These are phyloP conservation scores for Rachycentron canadum DNA, from an alignment of 2,797 vertebrate species.

Conservation along the genomic window DNA sequence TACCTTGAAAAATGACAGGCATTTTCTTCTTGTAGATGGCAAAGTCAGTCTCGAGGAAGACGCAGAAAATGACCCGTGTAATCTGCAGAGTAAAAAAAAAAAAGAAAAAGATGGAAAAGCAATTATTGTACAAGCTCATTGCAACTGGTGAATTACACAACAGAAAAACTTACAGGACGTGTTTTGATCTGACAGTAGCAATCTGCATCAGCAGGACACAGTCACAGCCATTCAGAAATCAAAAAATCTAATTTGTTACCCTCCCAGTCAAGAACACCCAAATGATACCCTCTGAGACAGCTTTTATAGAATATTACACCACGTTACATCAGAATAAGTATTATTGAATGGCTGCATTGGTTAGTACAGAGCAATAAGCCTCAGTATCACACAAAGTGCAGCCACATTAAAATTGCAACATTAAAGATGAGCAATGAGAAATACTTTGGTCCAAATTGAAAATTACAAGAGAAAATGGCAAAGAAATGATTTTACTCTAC, in stretches of 20 bases:
- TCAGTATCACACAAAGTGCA: conserved; percentile 45
- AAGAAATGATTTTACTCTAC: conserved; percentile 22
- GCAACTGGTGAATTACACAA: conserved; percentile 30
- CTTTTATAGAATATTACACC: conserved; percentile 59
- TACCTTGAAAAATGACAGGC: conserved; percentile 93
- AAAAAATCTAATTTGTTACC: conserved; percentile 64
- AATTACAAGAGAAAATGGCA: conserved; percentile 33
- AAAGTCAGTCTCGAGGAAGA: conserved; percentile 97
- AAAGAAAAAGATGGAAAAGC: conserved; percentile 46
- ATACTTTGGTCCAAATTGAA: conserved; percentile 25
- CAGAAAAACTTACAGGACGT: conserved; percentile 42
- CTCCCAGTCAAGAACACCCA: conserved; percentile 60
- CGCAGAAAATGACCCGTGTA: conserved; percentile 97
- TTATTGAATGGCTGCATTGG: conserved; percentile 45
- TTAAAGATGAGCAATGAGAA: conserved; percentile 37
- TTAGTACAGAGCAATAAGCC: conserved; percentile 37
- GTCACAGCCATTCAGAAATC: conserved; percentile 52
- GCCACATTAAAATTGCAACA: conserved; percentile 36
- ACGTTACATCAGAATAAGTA: conserved; percentile 66
- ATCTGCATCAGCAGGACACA: conserved; percentile 43
- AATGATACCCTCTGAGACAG: conserved; percentile 41
- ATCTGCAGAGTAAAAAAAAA: conserved; percentile 85
- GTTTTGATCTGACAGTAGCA: conserved; percentile 40
- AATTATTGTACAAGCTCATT: conserved; percentile 42
- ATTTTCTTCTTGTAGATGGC: conserved; percentile 99